phyloP scores from a whole-genome alignment of 23 tunicate genomes.

The Trididemnum miniatum region DNA sequence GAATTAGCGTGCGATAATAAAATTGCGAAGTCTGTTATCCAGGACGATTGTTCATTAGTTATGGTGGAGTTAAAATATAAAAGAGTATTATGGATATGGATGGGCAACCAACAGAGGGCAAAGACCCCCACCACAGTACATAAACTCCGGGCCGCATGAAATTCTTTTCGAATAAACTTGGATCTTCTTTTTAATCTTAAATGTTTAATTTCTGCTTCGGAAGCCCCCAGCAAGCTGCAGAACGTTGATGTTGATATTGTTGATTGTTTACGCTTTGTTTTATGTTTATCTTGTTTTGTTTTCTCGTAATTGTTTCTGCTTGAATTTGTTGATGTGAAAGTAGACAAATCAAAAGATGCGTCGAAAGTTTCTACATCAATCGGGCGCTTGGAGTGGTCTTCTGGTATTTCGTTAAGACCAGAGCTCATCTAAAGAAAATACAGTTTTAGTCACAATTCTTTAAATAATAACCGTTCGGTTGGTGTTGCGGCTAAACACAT shows the following conservation, averaged over 20 bases:
- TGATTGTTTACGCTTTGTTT: not conserved
- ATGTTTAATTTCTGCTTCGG: not conserved
- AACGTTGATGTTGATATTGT: not conserved
- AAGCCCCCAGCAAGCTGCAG: not conserved
- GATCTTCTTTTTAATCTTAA: not conserved
- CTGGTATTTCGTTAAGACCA: too few relatives aligned
- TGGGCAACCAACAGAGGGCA: conserved; percentile 85
- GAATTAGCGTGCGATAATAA: conserved; percentile 80
- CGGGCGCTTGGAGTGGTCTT: too few relatives aligned
- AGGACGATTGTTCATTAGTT: conserved; percentile 37
- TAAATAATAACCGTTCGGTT: too few relatives aligned
- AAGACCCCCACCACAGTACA: conserved; percentile 68
- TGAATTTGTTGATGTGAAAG: too few relatives aligned
- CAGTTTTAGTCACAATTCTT: too few relatives aligned
- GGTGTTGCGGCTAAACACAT: too few relatives aligned
- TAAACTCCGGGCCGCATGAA: conserved; percentile 75
- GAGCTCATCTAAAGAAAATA: too few relatives aligned
- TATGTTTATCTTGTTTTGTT: too few relatives aligned
- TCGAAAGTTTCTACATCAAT: too few relatives aligned
- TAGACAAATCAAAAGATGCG: too few relatives aligned
- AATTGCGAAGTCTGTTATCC: not conserved
- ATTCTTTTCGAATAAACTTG: conserved; percentile 42
- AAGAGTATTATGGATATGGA: conserved; percentile 54
- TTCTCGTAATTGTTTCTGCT: too few relatives aligned
- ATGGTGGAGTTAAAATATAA: conserved; percentile 34